phyloP scores from a whole-genome alignment of 2,797 vertebrate species.

The Falco rusticolus region DNA sequence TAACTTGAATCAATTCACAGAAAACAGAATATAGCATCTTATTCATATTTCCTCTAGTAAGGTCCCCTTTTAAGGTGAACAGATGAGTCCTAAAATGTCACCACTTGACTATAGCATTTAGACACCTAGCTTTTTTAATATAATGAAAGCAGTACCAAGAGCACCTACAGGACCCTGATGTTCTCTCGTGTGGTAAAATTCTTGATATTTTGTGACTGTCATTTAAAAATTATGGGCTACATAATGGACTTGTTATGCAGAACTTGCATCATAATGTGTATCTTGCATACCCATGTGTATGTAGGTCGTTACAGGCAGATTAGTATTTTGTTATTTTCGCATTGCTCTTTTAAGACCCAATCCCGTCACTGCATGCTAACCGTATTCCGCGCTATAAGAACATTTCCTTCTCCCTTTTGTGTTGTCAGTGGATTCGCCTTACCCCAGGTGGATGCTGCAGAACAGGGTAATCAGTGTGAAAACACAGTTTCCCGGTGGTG shows the following conservation, averaged over 20 bases:
- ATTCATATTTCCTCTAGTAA: neutral
- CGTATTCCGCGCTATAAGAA: neutral
- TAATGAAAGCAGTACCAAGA: neutral
- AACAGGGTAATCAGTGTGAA: slow-evolving; percentile 94
- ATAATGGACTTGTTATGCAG: neutral
- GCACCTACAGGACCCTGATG: neutral
- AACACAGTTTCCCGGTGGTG: slow-evolving; percentile 87
- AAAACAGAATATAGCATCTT: neutral
- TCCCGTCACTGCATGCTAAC: neutral
- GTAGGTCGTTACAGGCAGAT: neutral
- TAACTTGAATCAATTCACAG: neutral
- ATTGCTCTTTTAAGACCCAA: neutral
- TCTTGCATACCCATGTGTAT: neutral
- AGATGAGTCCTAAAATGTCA: neutral
- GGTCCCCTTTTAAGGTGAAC: neutral
- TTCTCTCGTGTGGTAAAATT: neutral
- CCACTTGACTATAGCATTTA: neutral
- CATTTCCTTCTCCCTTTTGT: neutral
- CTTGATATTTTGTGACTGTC: neutral
- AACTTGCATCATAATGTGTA: neutral
- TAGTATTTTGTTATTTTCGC: neutral
- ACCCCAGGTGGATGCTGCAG: slow-evolving; percentile 92
- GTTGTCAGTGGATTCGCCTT: slow-evolving; percentile 68
- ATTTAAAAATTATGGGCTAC: neutral
- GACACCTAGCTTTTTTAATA: neutral